Conservation (phyloP, 2,888 invertebrate genomes). For the Eulithis testata region DNA sequence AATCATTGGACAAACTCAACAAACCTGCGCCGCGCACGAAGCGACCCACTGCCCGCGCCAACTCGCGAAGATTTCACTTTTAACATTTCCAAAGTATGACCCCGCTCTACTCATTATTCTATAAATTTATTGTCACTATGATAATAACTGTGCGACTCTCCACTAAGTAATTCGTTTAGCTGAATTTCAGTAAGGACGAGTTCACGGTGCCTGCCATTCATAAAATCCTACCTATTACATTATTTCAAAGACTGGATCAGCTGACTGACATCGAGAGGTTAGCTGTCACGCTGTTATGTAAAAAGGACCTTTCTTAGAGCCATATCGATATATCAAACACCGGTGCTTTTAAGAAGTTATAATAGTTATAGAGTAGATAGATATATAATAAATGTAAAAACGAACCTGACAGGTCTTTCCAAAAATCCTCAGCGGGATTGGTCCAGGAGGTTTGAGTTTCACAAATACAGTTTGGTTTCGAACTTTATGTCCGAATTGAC, state of each 20-base stretch:
- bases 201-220: constrained; percentile 38
- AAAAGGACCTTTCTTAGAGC: constrained; percentile 47
- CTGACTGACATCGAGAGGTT: constrained; percentile 61
- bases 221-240: constrained; percentile 30
- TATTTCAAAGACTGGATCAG: constrained; percentile 49
- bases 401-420: constrained; percentile 82
- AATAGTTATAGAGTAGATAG: constrained; percentile 4
- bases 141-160: constrained; percentile 14
- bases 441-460: constrained; percentile 87
- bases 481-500: constrained; percentile 90
- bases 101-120: constrained; percentile 46
- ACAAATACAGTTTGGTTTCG: constrained; percentile 88
- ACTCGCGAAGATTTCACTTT: constrained; percentile 79
- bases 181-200: neutral
- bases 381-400: constrained; percentile 5
- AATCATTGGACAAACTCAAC: constrained; percentile 73
- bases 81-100: constrained; percentile 64
- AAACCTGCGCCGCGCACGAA: constrained; percentile 69
- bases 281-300: constrained; percentile 60
- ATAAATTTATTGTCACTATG: constrained; percentile 16
- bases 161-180: neutral
- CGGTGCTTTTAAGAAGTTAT: neutral
- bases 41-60: constrained; percentile 72
- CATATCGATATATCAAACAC: constrained; percentile 23
- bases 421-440: constrained; percentile 83